Percentiles rank a stretch among this genome's conserved stretches.
phyloP scores from a whole-genome alignment of 2,888 invertebrate species.

The Diadegma fenestrale region DNA sequence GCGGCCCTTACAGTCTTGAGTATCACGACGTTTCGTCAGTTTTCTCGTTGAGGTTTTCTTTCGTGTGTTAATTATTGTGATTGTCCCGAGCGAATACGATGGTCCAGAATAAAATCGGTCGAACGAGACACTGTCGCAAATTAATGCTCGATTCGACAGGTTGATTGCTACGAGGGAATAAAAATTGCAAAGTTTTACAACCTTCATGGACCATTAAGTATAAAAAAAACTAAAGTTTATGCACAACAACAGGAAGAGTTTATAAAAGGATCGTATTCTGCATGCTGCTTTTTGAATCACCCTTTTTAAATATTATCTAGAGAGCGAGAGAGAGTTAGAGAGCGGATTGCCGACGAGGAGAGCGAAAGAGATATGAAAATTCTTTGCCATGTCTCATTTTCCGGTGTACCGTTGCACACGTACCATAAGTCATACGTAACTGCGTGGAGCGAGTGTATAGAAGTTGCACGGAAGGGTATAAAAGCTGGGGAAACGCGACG shows the following conservation, averaged over 20 bases:
- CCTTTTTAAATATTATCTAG: slow-evolving; percentile 8
- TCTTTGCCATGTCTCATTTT: slow-evolving; percentile 22
- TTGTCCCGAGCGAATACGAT: neutral
- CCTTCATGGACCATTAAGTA: neutral
- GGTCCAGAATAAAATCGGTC: neutral
- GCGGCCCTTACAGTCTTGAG: neutral
- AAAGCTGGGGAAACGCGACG: slow-evolving; percentile 45
- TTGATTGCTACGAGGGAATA: neutral
- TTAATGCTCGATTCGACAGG: neutral
- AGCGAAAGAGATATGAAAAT: slow-evolving; percentile 24
- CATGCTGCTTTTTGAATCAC: slow-evolving; percentile 8
- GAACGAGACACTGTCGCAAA: neutral
- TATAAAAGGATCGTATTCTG: slow-evolving; percentile 17
- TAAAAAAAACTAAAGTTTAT: slow-evolving; percentile 33
- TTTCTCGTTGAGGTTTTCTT: neutral
- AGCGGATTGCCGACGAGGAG: neutral
- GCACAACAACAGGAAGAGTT: slow-evolving; percentile 8
- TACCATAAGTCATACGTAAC: slow-evolving; percentile 42
- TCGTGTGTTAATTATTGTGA: neutral
- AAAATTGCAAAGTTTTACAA: neutral
- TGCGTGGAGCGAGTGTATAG: slow-evolving; percentile 9
- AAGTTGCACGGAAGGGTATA: slow-evolving; percentile 19
- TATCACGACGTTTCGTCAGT: neutral
- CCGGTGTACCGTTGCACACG: slow-evolving; percentile 8
- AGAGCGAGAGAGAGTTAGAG: neutral